Conservation (phyloP, 2,888 invertebrate genomes). For the Ceraclea dissimilis region DNA sequence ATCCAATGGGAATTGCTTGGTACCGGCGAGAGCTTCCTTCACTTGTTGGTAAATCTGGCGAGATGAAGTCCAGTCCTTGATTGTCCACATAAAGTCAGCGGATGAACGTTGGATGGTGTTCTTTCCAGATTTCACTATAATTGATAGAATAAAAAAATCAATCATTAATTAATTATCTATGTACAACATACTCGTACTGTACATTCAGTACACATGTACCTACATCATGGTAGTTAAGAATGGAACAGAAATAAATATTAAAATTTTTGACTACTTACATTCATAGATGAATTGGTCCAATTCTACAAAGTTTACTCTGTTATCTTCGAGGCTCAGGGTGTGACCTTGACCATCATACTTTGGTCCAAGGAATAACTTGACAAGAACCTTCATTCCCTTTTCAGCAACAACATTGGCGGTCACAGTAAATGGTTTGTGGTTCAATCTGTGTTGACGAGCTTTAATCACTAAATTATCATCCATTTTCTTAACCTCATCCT, state of each 20-base stretch:
- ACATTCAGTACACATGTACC: too few species aligned
- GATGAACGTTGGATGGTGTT: constrained; percentile 48
- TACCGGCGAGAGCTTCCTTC: constrained; percentile 40
- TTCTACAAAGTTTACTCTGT: constrained; percentile 50
- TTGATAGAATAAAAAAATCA: neutral
- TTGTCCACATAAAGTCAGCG: constrained; percentile 49
- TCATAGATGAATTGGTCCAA: constrained; percentile 50
- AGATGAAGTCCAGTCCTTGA: constrained; percentile 46
- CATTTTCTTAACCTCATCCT: constrained; percentile 37
- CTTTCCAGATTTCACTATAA: constrained; percentile 37
- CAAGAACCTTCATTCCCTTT: constrained; percentile 44
- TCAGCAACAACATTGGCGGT: constrained; percentile 53
- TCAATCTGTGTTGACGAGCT: constrained; percentile 58
- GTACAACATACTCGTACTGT: too few species aligned
- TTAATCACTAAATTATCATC: constrained; percentile 43
- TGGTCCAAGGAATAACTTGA: constrained; percentile 62
- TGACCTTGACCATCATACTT: constrained; percentile 54
- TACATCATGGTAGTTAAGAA: too few species aligned
- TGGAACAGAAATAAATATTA: neutral
- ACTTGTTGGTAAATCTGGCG: constrained; percentile 42
- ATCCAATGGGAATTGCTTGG: constrained; percentile 42
- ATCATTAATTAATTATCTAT: neutral
- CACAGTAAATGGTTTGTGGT: constrained; percentile 62
- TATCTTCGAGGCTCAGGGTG: constrained; percentile 45
- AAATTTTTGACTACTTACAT: constrained; percentile 35